phyloP scores from a whole-genome alignment of 2,113 vertebrate genomes.

The Callocephalon fimbriatum region DNA sequence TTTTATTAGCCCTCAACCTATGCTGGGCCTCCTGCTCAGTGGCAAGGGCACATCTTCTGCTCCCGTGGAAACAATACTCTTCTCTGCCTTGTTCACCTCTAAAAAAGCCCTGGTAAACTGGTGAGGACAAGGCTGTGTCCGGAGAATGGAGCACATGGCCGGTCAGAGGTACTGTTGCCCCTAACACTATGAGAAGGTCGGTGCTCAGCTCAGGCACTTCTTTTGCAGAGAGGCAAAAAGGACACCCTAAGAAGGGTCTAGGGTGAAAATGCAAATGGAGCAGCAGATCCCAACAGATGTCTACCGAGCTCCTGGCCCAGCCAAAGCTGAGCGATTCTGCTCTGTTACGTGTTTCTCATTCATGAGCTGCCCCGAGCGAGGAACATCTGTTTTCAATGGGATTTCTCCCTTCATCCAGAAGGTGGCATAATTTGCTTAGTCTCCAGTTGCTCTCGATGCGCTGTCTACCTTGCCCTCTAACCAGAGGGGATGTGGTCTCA shows the following conservation, averaged over 20 bases:
- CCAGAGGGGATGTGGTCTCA: neutral
- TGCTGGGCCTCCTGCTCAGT: neutral
- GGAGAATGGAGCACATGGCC: neutral
- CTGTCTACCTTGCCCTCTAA: neutral
- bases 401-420: slow-evolving; percentile 23
- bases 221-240: neutral
- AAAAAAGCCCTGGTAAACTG: neutral
- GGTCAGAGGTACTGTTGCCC: accelerated
- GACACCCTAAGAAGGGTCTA: neutral
- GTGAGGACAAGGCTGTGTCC: neutral
- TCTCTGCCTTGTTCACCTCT: neutral
- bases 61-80: accelerated
- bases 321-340: neutral
- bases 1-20: neutral
- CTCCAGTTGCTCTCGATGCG: neutral
- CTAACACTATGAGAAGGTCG: accelerated
- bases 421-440: neutral
- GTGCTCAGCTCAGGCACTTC: neutral
- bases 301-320: neutral
- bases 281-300: neutral
- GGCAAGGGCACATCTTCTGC: neutral
- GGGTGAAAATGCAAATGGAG: neutral
- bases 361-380: accelerated
- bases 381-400: neutral
- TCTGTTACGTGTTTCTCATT: neutral